Conservation (phyloP, 2,888 invertebrate genomes). For the Amblyteles armatorius region DNA sequence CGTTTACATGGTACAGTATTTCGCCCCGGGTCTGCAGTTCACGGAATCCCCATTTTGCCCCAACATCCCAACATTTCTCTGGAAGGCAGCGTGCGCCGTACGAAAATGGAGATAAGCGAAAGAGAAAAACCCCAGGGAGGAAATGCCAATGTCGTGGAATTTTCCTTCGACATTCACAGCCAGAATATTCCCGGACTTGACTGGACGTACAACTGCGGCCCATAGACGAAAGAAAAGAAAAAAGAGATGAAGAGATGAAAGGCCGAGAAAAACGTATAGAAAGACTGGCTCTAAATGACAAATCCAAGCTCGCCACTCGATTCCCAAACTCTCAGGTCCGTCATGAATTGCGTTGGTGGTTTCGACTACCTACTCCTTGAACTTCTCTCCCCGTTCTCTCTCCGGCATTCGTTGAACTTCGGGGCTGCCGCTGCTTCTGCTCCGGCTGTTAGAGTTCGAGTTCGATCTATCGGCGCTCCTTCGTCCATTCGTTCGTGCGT, state of each 20-base stretch:
- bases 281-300: constrained; percentile 23
- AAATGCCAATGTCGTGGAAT: neutral
- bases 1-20: neutral
- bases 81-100: constrained; percentile 20
- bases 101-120: constrained; percentile 20
- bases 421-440: neutral
- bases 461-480: constrained; percentile 27
- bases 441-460: constrained; percentile 32
- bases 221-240: neutral
- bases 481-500: constrained; percentile 19
- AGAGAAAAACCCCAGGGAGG: neutral
- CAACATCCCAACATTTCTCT: neutral
- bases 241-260: neutral
- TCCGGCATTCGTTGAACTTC: constrained; percentile 16
- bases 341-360: constrained; percentile 30
- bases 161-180: neutral
- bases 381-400: constrained; percentile 29
- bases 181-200: constrained; percentile 25
- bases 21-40: neutral
- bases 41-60: too few relatives aligned
- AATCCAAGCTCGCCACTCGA: constrained; percentile 49
- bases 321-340: constrained; percentile 37
- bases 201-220: neutral
- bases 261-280: constrained; percentile 4
- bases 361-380: constrained; percentile 47